Evolutionary conservation across 2,113 vertebrate species (phyloP).

Genomic region (Chrysemys picta): DNA sequence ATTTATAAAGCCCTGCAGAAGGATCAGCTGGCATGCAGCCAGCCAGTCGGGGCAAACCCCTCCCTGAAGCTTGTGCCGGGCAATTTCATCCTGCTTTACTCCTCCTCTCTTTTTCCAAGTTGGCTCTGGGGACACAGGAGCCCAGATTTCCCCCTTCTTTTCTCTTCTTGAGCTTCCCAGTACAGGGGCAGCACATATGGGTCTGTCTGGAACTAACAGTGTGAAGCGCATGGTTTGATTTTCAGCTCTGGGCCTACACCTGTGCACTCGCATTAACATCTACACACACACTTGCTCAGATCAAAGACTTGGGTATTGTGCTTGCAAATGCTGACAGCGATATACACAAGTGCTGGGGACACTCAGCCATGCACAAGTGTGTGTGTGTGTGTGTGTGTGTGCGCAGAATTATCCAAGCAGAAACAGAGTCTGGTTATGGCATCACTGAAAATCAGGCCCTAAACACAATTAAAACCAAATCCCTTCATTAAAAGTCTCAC

Average conservation of each 20-base stretch:
- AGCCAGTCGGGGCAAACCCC: not conserved
- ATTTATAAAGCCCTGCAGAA: not conserved
- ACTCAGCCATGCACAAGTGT: not conserved
- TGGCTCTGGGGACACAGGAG: not conserved
- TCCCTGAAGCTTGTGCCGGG: not conserved
- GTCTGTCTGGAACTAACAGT: not conserved
- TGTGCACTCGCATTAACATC: not conserved
- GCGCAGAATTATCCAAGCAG: no score
- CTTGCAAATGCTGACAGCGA: not conserved
- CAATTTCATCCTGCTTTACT: not conserved
- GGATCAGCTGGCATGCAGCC: no score
- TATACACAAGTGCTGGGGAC: not conserved
- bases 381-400: no score
- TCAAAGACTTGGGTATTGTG: not conserved
- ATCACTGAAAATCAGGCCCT: not conserved
- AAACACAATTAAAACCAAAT: not conserved
- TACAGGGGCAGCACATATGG: not conserved
- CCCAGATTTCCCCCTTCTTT: not conserved
- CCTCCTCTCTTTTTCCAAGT: not conserved
- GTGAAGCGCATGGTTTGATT: not conserved
- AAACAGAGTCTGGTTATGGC: not conserved
- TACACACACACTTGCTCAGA: not conserved
- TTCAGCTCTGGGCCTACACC: not conserved
- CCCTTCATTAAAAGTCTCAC: not conserved
- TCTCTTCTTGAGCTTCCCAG: not conserved